A percentile compares a stretch with the other conserved stretches of the same genome.
These are phyloP conservation scores for Drosophila prolongata DNA, from an alignment of 2,888 invertebrate species.

Conservation along the genomic window DNA sequence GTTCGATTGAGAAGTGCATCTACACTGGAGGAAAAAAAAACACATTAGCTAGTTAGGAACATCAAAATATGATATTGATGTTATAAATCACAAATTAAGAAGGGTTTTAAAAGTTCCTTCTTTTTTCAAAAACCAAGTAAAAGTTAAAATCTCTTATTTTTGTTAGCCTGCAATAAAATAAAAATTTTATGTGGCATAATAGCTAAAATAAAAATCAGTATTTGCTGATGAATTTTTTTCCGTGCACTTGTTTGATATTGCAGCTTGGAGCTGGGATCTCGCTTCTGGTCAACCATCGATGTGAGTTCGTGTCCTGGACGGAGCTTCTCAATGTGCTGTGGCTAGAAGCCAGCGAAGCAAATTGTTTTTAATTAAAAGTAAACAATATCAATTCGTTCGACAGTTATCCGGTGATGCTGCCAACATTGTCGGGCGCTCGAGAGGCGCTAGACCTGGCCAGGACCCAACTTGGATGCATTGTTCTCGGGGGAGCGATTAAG, in stretches of 20 bases:
- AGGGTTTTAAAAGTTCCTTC: too few species aligned
- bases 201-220: background rate
- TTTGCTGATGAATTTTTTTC: background rate
- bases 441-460: conserved; percentile 15
- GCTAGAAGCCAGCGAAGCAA: conserved; percentile 77
- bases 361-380: conserved; percentile 80
- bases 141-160: too few species aligned
- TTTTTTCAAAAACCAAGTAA: too few species aligned
- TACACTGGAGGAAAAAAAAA: background rate
- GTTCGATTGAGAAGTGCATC: background rate
- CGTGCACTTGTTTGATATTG: conserved; percentile 2
- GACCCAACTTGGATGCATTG: conserved; percentile 48
- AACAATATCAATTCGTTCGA: conserved; percentile 80
- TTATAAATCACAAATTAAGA: too few species aligned
- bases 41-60: too few species aligned
- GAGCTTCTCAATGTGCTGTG: conserved; percentile 44
- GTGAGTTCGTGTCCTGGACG: conserved; percentile 29
- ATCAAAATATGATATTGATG: too few species aligned
- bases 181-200: too few species aligned
- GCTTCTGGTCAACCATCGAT: conserved; percentile 30
- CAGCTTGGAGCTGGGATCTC: conserved; percentile 6
- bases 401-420: conserved; percentile 78
- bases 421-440: conserved; percentile 49
- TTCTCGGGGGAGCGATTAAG: conserved; percentile 61
- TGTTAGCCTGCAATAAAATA: too few species aligned